Conservation (phyloP, 2,797 vertebrate species). For the Gobio occitaniae region DNA sequence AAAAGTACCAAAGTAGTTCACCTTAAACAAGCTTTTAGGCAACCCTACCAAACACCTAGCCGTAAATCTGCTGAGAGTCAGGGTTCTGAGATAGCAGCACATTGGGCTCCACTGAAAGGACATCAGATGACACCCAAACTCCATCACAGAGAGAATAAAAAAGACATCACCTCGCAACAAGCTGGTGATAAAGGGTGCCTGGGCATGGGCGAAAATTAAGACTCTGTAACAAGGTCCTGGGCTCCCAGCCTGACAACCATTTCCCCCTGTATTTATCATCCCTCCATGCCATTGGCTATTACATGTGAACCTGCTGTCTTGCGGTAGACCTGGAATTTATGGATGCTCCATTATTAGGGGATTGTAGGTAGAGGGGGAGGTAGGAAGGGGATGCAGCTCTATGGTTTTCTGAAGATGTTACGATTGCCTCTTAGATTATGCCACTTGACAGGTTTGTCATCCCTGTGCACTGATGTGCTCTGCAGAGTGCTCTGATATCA, state of each 20-base stretch:
- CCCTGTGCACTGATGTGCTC: conserved; percentile 89
- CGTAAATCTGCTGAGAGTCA: conserved; percentile 56
- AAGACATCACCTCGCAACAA: conserved; percentile 91
- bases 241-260: conserved; percentile 85
- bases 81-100: conserved; percentile 75
- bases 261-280: conserved; percentile 94
- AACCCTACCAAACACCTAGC: conserved; percentile 18
- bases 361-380: conserved; percentile 74
- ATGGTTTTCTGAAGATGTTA: conserved; percentile 91
- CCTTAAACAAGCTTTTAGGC: conserved; percentile 27
- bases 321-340: conserved; percentile 92
- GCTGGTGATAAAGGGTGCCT: conserved; percentile 90
- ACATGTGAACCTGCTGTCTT: conserved; percentile 78
- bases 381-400: conserved; percentile 79
- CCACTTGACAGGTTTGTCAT: conserved; percentile 95
- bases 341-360: conserved; percentile 91
- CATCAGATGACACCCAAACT: conserved; percentile 87
- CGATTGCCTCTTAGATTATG: conserved; percentile 92
- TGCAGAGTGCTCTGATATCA: conserved; percentile 96
- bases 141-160: conserved; percentile 89
- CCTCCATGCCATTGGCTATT: conserved; percentile 85
- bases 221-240: conserved; percentile 90
- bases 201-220: conserved; percentile 90
- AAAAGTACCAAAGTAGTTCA: neutral
- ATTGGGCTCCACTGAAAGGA: conserved; percentile 84